These are phyloP conservation scores for Seriola quinqueradiata DNA, from an alignment of 2,113 vertebrate genomes.

Conservation along the genomic window DNA sequence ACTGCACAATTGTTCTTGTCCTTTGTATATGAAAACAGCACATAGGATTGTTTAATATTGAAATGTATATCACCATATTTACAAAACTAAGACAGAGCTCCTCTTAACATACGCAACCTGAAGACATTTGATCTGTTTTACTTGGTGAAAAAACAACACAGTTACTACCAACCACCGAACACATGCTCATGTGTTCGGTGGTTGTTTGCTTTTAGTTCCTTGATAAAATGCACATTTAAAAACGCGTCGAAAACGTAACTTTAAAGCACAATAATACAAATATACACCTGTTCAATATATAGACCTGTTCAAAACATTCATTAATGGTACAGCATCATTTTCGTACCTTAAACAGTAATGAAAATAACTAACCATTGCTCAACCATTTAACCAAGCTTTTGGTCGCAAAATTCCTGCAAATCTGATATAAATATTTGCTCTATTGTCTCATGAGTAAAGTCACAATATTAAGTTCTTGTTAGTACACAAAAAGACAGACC, in stretches of 20 bases:
- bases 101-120: neutral
- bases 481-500: conserved; percentile 5
- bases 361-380: neutral
- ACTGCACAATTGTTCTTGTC: neutral
- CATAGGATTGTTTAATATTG: neutral
- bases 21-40: conserved; percentile 5
- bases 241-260: conserved; percentile 8
- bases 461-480: neutral
- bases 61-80: neutral
- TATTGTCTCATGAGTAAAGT: conserved; percentile 1
- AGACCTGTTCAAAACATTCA: neutral
- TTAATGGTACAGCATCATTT: neutral
- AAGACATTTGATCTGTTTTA: neutral
- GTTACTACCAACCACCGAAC: neutral
- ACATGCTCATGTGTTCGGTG: too few relatives aligned
- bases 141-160: neutral
- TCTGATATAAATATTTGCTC: conserved; percentile 3
- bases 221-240: conserved; percentile 20
- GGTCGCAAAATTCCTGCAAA: neutral
- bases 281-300: neutral
- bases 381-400: neutral
- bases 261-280: conserved; percentile 17
- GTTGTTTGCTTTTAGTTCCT: neutral
- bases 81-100: neutral
- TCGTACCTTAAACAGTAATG: neutral